phyloP scores from a whole-genome alignment of 2,797 vertebrate species.

The Acrossocheilus wenchowensis region DNA sequence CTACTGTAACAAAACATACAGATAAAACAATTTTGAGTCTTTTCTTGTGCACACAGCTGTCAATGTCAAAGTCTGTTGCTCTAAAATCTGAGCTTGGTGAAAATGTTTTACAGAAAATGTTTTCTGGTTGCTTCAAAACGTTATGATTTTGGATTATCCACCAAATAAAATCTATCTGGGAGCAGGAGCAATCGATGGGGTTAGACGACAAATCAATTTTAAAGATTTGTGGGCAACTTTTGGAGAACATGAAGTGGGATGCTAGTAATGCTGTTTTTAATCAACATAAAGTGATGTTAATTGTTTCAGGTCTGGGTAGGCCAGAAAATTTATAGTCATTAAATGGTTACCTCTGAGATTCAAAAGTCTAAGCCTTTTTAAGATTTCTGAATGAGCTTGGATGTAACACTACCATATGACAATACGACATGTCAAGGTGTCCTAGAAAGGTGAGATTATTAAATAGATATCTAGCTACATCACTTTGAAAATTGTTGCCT shows the following conservation, averaged over 20 bases:
- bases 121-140: constrained; percentile 62
- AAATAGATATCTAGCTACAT: constrained; percentile 23
- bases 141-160: constrained; percentile 72
- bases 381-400: constrained; percentile 51
- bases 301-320: constrained; percentile 48
- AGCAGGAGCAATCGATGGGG: constrained; percentile 67
- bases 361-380: constrained; percentile 33
- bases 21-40: constrained; percentile 24
- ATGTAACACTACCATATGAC: constrained; percentile 60
- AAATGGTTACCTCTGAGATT: constrained; percentile 51
- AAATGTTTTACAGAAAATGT: constrained; percentile 69
- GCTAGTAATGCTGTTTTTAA: constrained; percentile 47
- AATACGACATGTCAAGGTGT: constrained; percentile 75
- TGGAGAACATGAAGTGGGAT: constrained; percentile 38
- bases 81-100: background rate
- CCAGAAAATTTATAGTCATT: constrained; percentile 47
- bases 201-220: constrained; percentile 61
- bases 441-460: constrained; percentile 45
- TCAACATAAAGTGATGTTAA: constrained; percentile 35
- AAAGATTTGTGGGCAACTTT: constrained; percentile 56
- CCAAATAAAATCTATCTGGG: constrained; percentile 68
- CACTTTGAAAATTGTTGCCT: constrained; percentile 47
- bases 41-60: constrained; percentile 56
- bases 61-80: constrained; percentile 48
- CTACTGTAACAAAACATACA: constrained; percentile 22